A percentile compares a stretch with the other conserved stretches of the same genome.
These are phyloP conservation scores for Morpho helenor DNA, from an alignment of 2,888 invertebrate genomes.

Conservation along the genomic window DNA sequence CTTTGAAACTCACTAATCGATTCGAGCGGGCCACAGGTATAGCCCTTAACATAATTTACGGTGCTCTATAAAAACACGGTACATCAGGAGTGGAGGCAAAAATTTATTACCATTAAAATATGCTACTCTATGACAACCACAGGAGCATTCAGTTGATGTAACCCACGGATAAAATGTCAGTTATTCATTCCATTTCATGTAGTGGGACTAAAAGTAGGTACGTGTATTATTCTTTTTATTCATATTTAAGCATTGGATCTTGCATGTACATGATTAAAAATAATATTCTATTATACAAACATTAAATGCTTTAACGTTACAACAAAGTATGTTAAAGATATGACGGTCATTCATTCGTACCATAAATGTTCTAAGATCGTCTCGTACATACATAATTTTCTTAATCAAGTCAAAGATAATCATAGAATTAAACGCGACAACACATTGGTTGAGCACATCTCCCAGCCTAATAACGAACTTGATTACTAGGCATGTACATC, in stretches of 20 bases:
- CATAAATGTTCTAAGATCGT: no score
- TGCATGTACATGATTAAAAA: no score
- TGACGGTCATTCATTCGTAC: no score
- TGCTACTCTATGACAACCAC: background rate
- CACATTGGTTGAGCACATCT: constrained; percentile 2
- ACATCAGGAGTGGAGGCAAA: constrained; percentile 32
- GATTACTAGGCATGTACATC: constrained; percentile 26
- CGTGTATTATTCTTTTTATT: background rate
- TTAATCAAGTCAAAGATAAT: background rate
- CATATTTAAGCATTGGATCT: no score
- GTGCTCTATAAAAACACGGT: constrained; percentile 44
- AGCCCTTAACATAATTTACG: constrained; percentile 51
- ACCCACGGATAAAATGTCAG: background rate
- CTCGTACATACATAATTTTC: background rate
- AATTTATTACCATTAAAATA: constrained; percentile 11
- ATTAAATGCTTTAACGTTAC: no score
- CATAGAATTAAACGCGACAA: constrained; percentile 5
- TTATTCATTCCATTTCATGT: background rate
- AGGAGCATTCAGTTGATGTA: background rate
- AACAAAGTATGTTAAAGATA: no score
- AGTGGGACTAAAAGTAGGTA: background rate
- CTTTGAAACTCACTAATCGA: constrained; percentile 64
- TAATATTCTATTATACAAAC: no score
- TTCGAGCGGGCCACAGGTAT: constrained; percentile 50
- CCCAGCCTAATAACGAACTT: constrained; percentile 15